phyloP scores from a whole-genome alignment of 2,888 invertebrate species.

The Tubulanus polymorphus region DNA sequence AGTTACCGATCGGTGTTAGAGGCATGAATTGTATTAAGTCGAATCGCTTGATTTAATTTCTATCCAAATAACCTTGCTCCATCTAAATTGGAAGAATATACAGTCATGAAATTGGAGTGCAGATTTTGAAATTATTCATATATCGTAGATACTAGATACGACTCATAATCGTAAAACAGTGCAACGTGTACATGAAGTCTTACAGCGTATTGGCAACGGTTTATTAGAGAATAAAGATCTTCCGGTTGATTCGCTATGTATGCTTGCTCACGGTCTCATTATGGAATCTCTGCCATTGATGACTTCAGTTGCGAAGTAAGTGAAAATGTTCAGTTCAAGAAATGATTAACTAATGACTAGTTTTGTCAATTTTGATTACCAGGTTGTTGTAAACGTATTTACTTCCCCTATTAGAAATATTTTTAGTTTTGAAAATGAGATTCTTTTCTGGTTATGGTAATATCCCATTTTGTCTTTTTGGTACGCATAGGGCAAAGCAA shows the following conservation, averaged over 20 bases:
- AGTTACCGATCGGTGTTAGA: slow-evolving; percentile 14
- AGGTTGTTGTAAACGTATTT: no score
- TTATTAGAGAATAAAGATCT: slow-evolving; percentile 78
- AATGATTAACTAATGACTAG: no score
- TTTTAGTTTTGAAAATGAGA: no score
- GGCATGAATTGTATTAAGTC: not conserved
- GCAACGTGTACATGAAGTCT: slow-evolving; percentile 73
- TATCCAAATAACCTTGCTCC: not conserved
- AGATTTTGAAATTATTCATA: not conserved
- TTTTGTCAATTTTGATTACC: no score
- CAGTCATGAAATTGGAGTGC: not conserved
- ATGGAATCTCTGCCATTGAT: slow-evolving; percentile 73
- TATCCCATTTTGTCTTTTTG: no score
- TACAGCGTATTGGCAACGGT: slow-evolving; percentile 75
- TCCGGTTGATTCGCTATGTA: slow-evolving; percentile 67
- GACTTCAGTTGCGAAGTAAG: slow-evolving; percentile 11
- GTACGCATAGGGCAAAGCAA: slow-evolving; percentile 11
- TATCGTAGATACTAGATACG: slow-evolving; percentile 60
- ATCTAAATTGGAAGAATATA: not conserved
- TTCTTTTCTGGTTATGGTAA: no score
- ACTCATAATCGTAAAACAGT: slow-evolving; percentile 77
- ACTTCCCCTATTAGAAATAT: no score
- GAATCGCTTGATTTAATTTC: slow-evolving; percentile 1
- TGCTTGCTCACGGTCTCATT: slow-evolving; percentile 76
- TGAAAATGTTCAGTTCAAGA: not conserved